Percentiles rank a stretch among this genome's conserved stretches.
Evolutionary conservation across 2,888 invertebrate genomes (phyloP).

Genomic region (Cataglyphis rosenhaueri): DNA sequence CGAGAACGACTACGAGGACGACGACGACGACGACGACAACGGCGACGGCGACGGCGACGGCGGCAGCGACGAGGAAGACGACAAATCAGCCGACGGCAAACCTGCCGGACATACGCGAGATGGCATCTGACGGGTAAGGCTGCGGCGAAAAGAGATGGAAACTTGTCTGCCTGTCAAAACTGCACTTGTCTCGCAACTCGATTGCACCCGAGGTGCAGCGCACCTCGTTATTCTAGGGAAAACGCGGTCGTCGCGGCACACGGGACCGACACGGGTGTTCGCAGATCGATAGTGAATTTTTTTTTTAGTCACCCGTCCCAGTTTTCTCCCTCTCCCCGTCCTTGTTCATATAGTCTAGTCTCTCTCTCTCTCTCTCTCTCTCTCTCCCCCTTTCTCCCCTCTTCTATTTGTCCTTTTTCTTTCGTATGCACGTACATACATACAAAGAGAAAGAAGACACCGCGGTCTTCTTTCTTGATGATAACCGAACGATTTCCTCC

Average conservation of each 20-base stretch:
- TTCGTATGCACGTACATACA: not conserved
- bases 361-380: not conserved
- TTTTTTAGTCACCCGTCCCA: constrained; percentile 75
- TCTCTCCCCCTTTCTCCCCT: not conserved
- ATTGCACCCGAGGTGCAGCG: constrained; percentile 33
- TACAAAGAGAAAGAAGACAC: not conserved
- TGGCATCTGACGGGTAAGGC: constrained; percentile 79
- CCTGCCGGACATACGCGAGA: constrained; percentile 48
- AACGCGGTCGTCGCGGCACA: constrained; percentile 51
- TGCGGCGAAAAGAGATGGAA: constrained; percentile 7
- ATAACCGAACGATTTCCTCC: constrained; percentile 35
- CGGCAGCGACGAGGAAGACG: not conserved
- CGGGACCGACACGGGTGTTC: constrained; percentile 65
- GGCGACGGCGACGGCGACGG: not conserved
- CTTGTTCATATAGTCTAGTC: not conserved
- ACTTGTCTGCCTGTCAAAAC: not conserved
- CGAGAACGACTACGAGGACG: no score
- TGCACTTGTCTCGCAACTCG: constrained; percentile 23
- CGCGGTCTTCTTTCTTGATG: constrained; percentile 17
- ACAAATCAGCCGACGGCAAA: no score
- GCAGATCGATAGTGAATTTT: constrained; percentile 78
- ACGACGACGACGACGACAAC: no score
- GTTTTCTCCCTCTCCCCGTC: constrained; percentile 63
- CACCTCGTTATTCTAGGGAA: constrained; percentile 58
- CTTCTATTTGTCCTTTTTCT: not conserved